Conservation (phyloP, 2,113 vertebrate genomes). For the Ardeotis arabs region DNA sequence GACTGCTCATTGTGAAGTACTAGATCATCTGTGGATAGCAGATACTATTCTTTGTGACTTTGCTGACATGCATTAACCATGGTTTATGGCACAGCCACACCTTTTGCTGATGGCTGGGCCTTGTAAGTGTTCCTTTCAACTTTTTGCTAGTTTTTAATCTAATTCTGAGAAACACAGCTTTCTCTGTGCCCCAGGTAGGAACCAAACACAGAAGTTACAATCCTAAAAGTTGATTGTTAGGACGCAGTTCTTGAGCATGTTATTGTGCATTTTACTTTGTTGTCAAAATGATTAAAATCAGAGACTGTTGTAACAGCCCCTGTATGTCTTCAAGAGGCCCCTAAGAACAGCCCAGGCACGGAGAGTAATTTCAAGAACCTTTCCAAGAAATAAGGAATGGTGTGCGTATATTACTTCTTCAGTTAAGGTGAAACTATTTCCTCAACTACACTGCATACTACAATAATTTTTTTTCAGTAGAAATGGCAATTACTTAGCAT, state of each 20-base stretch:
- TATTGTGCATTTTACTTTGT: not conserved
- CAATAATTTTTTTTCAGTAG: not conserved
- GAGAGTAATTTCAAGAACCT: not conserved
- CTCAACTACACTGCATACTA: not conserved
- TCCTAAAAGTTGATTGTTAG: not conserved
- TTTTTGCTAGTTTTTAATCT: not conserved
- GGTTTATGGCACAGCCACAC: not conserved
- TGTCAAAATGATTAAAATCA: not conserved
- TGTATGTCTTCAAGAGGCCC: not conserved
- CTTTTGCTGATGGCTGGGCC: not conserved
- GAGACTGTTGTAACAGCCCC: not conserved
- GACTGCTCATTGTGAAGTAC: not conserved
- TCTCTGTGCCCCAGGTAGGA: not conserved
- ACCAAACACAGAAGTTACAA: not conserved
- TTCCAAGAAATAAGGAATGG: not conserved
- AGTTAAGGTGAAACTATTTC: not conserved
- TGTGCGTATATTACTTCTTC: not conserved
- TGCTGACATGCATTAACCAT: fast-evolving
- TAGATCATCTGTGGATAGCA: not conserved
- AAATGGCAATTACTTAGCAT: not conserved
- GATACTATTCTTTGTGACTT: not conserved
- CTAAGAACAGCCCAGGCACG: not conserved
- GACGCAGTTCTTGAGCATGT: not conserved
- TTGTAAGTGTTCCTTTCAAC: not conserved
- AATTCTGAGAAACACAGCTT: not conserved